Conservation (phyloP, 2,888 invertebrate genomes). For the Netelia melanura region DNA sequence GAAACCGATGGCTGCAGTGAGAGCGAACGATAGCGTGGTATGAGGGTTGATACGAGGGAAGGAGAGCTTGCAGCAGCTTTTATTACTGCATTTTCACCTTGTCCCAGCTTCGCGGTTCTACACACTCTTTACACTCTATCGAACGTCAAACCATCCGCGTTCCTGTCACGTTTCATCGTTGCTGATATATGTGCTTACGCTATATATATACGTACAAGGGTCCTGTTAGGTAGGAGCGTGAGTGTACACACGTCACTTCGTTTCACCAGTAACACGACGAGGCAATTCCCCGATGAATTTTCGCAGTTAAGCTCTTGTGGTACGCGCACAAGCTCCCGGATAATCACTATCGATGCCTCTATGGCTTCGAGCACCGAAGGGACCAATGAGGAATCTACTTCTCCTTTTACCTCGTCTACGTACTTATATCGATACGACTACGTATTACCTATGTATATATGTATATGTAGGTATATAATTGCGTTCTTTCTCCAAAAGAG, state of each 20-base stretch:
- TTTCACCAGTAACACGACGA: slow-evolving; percentile 54
- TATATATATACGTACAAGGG: slow-evolving; percentile 13
- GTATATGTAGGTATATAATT: background rate
- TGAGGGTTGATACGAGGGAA: slow-evolving; percentile 59
- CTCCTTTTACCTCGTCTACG: slow-evolving; percentile 54
- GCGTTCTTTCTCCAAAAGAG: background rate
- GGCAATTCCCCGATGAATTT: slow-evolving; percentile 68
- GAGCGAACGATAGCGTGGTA: slow-evolving; percentile 55
- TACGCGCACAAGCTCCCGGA: slow-evolving; percentile 48
- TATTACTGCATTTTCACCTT: slow-evolving; percentile 85
- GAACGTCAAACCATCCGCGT: slow-evolving; percentile 75
- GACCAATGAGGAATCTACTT: slow-evolving; percentile 68
- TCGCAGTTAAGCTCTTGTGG: slow-evolving; percentile 51
- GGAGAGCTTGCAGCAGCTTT: slow-evolving; percentile 80
- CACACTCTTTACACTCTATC: slow-evolving; percentile 81
- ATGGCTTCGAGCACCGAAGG: slow-evolving; percentile 64
- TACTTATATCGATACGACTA: slow-evolving; percentile 7
- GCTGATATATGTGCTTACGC: slow-evolving; percentile 38
- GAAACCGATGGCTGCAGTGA: slow-evolving; percentile 64
- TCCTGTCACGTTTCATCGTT: slow-evolving; percentile 64
- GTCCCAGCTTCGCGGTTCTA: slow-evolving; percentile 81
- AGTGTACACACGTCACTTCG: slow-evolving; percentile 55
- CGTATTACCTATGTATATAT: background rate
- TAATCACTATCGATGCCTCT: slow-evolving; percentile 68
- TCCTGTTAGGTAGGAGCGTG: slow-evolving; percentile 49